A percentile compares a stretch with the other conserved stretches of the same genome.
These are phyloP conservation scores for Numida meleagris DNA, from an alignment of 2,113 vertebrate genomes.

Conservation along the genomic window DNA sequence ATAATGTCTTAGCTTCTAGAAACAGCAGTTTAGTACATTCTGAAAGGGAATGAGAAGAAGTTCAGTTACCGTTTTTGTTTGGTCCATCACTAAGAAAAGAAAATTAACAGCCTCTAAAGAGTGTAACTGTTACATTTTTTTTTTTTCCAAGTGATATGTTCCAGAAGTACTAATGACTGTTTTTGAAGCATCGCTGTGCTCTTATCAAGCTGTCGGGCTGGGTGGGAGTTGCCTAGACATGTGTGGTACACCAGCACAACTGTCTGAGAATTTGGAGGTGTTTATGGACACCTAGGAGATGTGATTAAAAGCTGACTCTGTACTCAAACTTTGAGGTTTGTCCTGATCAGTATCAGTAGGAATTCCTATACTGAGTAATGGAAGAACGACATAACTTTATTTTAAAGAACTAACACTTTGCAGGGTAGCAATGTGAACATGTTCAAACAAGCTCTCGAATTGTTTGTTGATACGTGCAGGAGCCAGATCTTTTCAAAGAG, in stretches of 20 bases:
- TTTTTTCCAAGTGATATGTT: neutral
- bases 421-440: neutral
- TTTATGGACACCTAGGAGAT: neutral
- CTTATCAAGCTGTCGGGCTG: neutral
- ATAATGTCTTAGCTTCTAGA: neutral
- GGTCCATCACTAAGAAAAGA: neutral
- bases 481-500: neutral
- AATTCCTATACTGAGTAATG: slow-evolving; percentile 6
- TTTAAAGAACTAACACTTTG: neutral
- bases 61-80: neutral
- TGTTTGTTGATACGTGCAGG: neutral
- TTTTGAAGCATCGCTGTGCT: neutral
- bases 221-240: neutral
- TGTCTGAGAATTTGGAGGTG: neutral
- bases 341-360: neutral
- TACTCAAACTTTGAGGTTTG: neutral
- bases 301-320: neutral
- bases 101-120: neutral
- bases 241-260: neutral
- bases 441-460: neutral
- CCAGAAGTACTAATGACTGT: neutral
- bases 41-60: neutral
- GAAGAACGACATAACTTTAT: slow-evolving; percentile 1
- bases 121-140: neutral
- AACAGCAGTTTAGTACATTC: neutral